Percentiles rank a stretch among this genome's conserved stretches.
These are phyloP conservation scores for Pegoplata infirma DNA, from an alignment of 2,888 invertebrate species.

Conservation along the genomic window DNA sequence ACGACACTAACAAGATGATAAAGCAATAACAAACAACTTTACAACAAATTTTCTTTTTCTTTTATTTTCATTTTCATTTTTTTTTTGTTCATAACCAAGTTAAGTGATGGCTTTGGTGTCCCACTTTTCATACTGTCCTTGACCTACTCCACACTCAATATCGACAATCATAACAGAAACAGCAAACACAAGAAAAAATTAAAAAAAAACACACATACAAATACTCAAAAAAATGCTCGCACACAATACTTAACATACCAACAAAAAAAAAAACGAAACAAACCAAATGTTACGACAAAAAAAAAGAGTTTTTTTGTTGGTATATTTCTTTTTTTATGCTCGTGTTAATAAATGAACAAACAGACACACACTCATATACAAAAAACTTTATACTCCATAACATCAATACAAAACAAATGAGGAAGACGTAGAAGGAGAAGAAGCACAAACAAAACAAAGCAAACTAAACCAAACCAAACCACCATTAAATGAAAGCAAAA, in stretches of 20 bases:
- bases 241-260: not conserved
- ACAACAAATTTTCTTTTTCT: conserved; percentile 40
- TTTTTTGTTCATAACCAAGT: conserved; percentile 35
- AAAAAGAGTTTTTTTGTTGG: not conserved
- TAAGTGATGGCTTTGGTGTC: conserved; percentile 69
- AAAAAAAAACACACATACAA: conserved; percentile 14
- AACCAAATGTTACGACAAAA: not conserved
- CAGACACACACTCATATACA: conserved; percentile 2
- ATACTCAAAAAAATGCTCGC: conserved; percentile 29
- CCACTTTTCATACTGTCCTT: conserved; percentile 78
- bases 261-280: not conserved
- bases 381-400: not conserved
- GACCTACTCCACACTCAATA: conserved; percentile 78
- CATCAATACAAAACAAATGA: not conserved
- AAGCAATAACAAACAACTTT: not conserved
- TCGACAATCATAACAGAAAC: conserved; percentile 54
- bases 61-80: too few relatives aligned
- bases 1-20: not conserved
- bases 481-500: conserved; percentile 35
- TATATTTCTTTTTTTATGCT: not conserved
- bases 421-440: too few relatives aligned
- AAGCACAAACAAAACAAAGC: not conserved
- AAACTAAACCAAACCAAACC: not conserved
- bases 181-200: not conserved
- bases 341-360: not conserved